Evolutionary conservation across 2,113 vertebrate species (phyloP).

Genomic region (Dromiciops gliroides): DNA sequence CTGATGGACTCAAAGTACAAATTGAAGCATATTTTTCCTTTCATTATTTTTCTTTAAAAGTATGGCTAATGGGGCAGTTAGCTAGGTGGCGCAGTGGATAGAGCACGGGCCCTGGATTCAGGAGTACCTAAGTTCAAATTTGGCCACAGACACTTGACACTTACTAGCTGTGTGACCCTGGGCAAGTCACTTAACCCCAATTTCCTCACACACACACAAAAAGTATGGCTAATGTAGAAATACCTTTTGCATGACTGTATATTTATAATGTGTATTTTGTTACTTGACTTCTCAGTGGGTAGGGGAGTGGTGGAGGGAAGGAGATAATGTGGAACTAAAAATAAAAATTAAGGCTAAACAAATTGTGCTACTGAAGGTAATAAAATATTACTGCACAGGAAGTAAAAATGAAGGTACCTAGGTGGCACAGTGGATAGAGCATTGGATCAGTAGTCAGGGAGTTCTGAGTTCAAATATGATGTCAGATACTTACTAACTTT

Average conservation of each 20-base stretch:
- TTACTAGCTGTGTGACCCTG: no score
- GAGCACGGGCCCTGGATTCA: no score
- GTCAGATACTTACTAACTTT: not conserved
- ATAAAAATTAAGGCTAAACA: not conserved
- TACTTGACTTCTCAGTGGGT: not conserved
- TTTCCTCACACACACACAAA: no score
- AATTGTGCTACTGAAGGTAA: not conserved
- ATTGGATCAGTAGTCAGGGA: not conserved
- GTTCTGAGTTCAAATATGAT: not conserved
- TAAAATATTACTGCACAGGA: not conserved
- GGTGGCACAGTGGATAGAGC: not conserved
- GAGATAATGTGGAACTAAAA: not conserved
- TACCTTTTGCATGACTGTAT: not conserved
- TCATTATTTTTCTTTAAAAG: not conserved
- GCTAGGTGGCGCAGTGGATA: no score
- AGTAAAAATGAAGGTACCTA: not conserved
- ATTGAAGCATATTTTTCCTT: not conserved
- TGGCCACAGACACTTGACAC: no score
- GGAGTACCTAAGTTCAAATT: no score
- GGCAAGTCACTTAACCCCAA: no score
- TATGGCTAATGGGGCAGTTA: not conserved
- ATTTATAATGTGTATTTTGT: not conserved
- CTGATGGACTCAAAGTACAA: not conserved
- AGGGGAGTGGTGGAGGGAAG: not conserved
- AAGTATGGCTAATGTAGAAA: not conserved